Evolutionary conservation across 2,113 vertebrate species (phyloP).

Genomic region (Glaucomys volans): DNA sequence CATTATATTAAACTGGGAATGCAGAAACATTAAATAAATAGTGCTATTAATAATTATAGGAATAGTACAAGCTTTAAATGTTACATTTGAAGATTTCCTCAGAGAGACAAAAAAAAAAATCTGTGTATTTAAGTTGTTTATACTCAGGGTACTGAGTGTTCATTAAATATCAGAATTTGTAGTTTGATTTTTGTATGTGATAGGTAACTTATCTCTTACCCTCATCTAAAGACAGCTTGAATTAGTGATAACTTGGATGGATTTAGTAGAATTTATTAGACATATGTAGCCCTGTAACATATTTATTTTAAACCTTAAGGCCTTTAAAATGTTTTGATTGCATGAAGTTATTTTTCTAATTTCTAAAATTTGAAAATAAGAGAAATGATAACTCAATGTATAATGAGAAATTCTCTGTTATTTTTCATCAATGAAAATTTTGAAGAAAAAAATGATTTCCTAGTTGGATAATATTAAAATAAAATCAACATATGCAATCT

Average conservation of each 20-base stretch:
- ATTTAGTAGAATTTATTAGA: neutral
- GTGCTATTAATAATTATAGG: neutral
- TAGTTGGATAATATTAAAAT: neutral
- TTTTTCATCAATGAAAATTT: neutral
- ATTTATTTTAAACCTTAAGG: neutral
- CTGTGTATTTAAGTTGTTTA: neutral
- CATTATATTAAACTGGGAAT: neutral
- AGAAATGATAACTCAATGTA: accelerated
- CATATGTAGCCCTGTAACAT: neutral
- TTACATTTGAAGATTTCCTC: neutral
- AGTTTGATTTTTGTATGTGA: neutral
- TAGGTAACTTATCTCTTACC: neutral
- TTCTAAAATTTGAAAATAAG: conserved; percentile 3
- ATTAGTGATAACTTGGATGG: neutral
- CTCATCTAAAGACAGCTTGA: neutral
- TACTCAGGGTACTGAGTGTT: neutral
- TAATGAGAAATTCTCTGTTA: neutral
- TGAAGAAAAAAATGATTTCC: neutral
- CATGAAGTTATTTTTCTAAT: neutral
- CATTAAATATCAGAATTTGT: neutral
- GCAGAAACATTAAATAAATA: neutral
- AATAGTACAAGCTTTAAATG: neutral
- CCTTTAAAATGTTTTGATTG: neutral
- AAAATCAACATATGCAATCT: neutral
- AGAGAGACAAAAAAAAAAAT: neutral